Percentiles rank a stretch among this genome's conserved stretches.
Evolutionary conservation across 2,888 invertebrate species (phyloP).

Genomic region (Cosmorhoe ocellata): DNA sequence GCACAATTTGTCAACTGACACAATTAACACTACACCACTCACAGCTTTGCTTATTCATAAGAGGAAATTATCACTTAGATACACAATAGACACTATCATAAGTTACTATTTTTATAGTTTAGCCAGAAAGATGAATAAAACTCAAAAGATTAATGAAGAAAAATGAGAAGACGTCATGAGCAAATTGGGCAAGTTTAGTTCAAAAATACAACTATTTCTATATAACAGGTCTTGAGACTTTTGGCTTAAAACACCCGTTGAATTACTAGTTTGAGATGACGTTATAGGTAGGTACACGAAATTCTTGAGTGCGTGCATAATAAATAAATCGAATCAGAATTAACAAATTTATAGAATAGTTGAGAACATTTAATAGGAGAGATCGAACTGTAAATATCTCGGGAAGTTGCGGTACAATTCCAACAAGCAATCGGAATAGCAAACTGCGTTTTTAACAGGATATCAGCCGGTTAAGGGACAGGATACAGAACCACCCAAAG

Average conservation of each 20-base stretch:
- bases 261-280: too few species aligned
- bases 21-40: conserved; percentile 37
- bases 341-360: not conserved
- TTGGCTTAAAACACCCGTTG: not conserved
- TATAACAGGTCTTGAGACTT: too few species aligned
- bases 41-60: conserved; percentile 22
- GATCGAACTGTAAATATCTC: conserved; percentile 12
- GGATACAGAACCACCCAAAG: conserved; percentile 7
- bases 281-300: too few species aligned
- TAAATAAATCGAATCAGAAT: too few species aligned
- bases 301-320: too few species aligned
- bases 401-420: conserved; percentile 15
- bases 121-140: not conserved
- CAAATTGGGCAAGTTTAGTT: not conserved
- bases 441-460: conserved; percentile 23
- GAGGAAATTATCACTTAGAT: conserved; percentile 17
- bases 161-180: too few species aligned
- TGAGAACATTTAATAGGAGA: not conserved
- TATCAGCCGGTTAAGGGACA: conserved; percentile 16
- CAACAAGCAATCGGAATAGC: conserved; percentile 14
- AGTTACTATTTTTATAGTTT: not conserved
- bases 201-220: too few species aligned
- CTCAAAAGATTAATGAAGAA: not conserved
- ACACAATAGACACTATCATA: not conserved
- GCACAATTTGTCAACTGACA: conserved; percentile 38